Conservation (phyloP, 2,797 vertebrate species). For the Microchirus variegatus region DNA sequence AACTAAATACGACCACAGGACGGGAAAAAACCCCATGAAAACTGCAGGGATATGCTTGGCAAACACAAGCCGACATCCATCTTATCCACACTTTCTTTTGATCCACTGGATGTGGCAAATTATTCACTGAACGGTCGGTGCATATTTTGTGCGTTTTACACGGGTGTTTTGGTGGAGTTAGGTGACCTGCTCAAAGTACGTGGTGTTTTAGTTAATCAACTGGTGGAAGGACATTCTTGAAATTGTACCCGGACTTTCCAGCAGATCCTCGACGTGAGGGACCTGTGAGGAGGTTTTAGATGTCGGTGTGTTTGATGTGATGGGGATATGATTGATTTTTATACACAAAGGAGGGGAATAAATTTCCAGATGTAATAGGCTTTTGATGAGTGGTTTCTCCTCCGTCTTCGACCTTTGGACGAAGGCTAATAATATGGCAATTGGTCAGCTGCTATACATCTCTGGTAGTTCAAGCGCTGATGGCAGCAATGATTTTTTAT, state of each 20-base stretch:
- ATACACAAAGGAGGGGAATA: slow-evolving; percentile 38
- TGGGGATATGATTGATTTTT: slow-evolving; percentile 55
- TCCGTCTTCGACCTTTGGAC: slow-evolving; percentile 7
- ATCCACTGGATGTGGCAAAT: slow-evolving; percentile 37
- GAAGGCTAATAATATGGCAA: too few species aligned
- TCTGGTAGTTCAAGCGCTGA: too few species aligned
- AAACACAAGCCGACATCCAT: slow-evolving; percentile 42
- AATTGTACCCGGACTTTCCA: slow-evolving; percentile 8
- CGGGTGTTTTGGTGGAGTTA: slow-evolving; percentile 23
- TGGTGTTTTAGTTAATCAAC: slow-evolving; percentile 17
- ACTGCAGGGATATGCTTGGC: slow-evolving; percentile 32
- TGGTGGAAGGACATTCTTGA: slow-evolving; percentile 5
- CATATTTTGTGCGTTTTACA: slow-evolving; percentile 36
- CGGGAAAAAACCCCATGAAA: slow-evolving; percentile 40
- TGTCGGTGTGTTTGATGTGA: slow-evolving; percentile 38
- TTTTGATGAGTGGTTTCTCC: slow-evolving; percentile 55
- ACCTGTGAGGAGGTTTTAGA: slow-evolving; percentile 22
- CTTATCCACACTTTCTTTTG: slow-evolving; percentile 37
- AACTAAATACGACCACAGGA: slow-evolving; percentile 38
- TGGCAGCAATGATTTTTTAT: too few species aligned
- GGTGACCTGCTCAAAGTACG: slow-evolving; percentile 18
- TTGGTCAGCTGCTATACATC: too few species aligned
- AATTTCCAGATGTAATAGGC: slow-evolving; percentile 45
- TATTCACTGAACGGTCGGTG: slow-evolving; percentile 14
- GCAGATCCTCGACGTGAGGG: slow-evolving; percentile 19